phyloP scores from a whole-genome alignment of 2,797 vertebrate species.

The Coluber constrictor region DNA sequence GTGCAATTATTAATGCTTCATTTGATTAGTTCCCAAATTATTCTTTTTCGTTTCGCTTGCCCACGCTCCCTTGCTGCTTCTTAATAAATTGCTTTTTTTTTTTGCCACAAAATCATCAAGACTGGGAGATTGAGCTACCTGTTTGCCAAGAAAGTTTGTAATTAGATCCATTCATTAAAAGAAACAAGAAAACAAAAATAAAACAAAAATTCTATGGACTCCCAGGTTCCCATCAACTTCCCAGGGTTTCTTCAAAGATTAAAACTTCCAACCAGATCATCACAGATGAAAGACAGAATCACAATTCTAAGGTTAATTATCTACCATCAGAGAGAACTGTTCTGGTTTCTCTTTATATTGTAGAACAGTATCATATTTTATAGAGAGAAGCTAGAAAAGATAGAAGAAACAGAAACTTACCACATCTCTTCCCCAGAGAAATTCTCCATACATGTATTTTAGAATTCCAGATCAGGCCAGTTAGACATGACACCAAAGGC shows the following conservation, averaged over 20 bases:
- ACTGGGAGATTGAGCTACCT: neutral
- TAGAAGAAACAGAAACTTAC: neutral
- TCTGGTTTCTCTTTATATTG: neutral
- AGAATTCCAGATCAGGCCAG: neutral
- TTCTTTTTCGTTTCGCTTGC: neutral
- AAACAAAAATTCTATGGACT: neutral
- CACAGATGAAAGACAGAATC: neutral
- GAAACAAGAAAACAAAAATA: neutral
- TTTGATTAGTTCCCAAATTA: neutral
- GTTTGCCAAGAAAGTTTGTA: constrained; percentile 34
- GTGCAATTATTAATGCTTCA: neutral
- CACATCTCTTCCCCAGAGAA: neutral
- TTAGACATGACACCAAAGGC: neutral
- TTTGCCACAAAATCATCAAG: neutral
- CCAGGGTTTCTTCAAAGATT: neutral
- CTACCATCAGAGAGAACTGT: neutral
- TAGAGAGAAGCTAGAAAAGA: neutral
- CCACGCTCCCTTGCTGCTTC: neutral
- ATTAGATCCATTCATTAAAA: neutral
- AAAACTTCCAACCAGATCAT: neutral
- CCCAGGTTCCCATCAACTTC: neutral
- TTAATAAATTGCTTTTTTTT: neutral
- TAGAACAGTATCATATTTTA: neutral
- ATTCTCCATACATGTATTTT: neutral
- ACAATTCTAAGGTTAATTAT: neutral